Conservation (phyloP, 2,888 invertebrate species). For the Holacanthella duospinosa region DNA sequence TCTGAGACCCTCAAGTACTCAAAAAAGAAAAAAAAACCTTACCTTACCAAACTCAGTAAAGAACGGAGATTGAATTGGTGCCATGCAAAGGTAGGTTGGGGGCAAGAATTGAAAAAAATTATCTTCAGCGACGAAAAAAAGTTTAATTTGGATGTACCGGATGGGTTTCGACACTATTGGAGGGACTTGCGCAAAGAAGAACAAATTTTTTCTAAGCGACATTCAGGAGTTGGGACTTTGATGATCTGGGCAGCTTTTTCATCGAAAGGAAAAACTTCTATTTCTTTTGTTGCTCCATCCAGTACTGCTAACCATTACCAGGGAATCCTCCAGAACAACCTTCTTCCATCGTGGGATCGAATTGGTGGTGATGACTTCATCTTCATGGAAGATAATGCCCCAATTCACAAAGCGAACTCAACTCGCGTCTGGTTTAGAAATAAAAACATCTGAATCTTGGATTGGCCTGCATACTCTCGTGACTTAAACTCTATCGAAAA, state of each 20-base stretch:
- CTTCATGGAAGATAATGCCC: constrained; percentile 17
- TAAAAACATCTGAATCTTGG: constrained; percentile 8
- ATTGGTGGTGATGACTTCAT: constrained; percentile 14
- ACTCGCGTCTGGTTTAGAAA: constrained; percentile 1
- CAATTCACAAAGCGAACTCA: constrained; percentile 8
- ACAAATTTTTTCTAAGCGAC: constrained; percentile 12
- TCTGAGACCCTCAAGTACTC: background rate
- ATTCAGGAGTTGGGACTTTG: constrained; percentile 3
- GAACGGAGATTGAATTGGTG: constrained; percentile 6
- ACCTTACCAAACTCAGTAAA: constrained; percentile 4
- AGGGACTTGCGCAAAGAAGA: constrained; percentile 10
- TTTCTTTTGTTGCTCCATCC: background rate
- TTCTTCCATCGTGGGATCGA: constrained; percentile 1
- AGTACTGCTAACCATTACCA: background rate
- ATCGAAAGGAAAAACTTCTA: background rate
- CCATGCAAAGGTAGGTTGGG: constrained; percentile 4
- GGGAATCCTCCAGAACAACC: background rate
- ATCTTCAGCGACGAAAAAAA: constrained; percentile 17
- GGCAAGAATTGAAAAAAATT: constrained; percentile 8
- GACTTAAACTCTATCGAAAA: constrained; percentile 20
- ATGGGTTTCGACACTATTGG: constrained; percentile 12
- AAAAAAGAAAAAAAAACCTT: constrained; percentile 10
- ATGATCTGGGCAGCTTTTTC: constrained; percentile 1
- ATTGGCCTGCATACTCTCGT: constrained; percentile 12
- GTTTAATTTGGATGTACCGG: constrained; percentile 16